A percentile compares a stretch with the other conserved stretches of the same genome.
Evolutionary conservation across 2,797 vertebrate genomes (phyloP).

Genomic region (Myotis planiceps): DNA sequence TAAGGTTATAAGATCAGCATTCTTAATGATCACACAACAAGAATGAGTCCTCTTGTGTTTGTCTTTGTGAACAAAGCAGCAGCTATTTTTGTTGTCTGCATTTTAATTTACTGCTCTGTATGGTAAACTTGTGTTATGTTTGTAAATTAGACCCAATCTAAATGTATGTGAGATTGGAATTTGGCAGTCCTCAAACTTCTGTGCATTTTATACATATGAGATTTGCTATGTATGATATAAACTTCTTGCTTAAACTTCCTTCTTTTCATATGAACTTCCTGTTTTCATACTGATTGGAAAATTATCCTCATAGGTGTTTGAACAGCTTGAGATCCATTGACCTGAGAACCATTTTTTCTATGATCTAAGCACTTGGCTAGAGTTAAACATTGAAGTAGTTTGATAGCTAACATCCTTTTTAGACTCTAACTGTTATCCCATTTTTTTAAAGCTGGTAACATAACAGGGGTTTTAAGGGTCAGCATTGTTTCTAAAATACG

Average conservation of each 20-base stretch:
- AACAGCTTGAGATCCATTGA: constrained; percentile 79
- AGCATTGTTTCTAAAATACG: neutral
- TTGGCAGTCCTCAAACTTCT: constrained; percentile 50
- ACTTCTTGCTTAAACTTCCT: constrained; percentile 45
- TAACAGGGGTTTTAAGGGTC: neutral
- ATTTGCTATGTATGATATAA: neutral
- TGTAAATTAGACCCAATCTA: constrained; percentile 48
- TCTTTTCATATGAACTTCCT: constrained; percentile 58
- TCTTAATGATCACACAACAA: constrained; percentile 20
- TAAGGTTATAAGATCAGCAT: neutral
- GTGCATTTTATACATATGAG: constrained; percentile 36
- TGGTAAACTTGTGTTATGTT: constrained; percentile 42
- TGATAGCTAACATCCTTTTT: constrained; percentile 43
- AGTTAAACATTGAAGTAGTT: constrained; percentile 62
- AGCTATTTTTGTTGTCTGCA: constrained; percentile 21
- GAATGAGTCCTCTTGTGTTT: constrained; percentile 1
- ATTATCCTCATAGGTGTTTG: constrained; percentile 61
- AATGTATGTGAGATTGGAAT: constrained; percentile 41
- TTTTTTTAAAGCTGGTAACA: constrained; percentile 47
- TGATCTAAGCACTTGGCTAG: constrained; percentile 61
- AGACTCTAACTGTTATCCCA: constrained; percentile 18
- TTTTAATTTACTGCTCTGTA: constrained; percentile 49
- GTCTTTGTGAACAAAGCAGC: neutral
- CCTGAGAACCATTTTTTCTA: constrained; percentile 58
- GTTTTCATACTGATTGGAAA: constrained; percentile 60